Evolutionary conservation across 2,113 vertebrate species (phyloP).

Genomic region (Notechis scutatus): DNA sequence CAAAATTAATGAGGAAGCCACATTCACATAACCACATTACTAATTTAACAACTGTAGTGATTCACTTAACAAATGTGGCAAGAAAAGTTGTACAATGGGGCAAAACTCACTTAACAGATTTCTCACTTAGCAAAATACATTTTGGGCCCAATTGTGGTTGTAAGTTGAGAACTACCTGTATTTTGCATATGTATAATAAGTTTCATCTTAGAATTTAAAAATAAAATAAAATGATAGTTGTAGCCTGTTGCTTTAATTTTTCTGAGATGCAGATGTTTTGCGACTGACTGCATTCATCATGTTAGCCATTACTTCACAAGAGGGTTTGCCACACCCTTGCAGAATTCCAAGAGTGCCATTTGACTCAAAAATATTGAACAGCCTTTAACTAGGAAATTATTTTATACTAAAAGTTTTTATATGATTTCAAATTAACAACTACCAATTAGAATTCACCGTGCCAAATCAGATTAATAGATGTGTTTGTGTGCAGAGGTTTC

Average conservation of each 20-base stretch:
- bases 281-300: not conserved
- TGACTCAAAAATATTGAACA: not conserved
- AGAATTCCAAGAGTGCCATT: not conserved
- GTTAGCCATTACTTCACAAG: not conserved
- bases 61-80: too few relatives aligned
- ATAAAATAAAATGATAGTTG: not conserved
- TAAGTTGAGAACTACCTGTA: too few relatives aligned
- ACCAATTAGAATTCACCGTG: not conserved
- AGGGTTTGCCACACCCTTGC: not conserved
- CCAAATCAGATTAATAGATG: conserved; percentile 32
- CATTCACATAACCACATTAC: too few relatives aligned
- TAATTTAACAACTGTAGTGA: too few relatives aligned
- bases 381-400: not conserved
- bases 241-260: not conserved
- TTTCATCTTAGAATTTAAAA: too few relatives aligned
- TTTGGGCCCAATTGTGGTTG: too few relatives aligned
- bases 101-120: too few relatives aligned
- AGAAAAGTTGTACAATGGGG: too few relatives aligned
- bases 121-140: too few relatives aligned
- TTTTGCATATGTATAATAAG: too few relatives aligned
- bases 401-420: not conserved
- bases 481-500: conserved; percentile 78
- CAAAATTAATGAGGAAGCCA: too few relatives aligned
- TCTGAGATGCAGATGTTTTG: not conserved
- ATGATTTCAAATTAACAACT: not conserved